Conservation (phyloP, 2,888 invertebrate genomes). For the Parasteatoda lunata region DNA sequence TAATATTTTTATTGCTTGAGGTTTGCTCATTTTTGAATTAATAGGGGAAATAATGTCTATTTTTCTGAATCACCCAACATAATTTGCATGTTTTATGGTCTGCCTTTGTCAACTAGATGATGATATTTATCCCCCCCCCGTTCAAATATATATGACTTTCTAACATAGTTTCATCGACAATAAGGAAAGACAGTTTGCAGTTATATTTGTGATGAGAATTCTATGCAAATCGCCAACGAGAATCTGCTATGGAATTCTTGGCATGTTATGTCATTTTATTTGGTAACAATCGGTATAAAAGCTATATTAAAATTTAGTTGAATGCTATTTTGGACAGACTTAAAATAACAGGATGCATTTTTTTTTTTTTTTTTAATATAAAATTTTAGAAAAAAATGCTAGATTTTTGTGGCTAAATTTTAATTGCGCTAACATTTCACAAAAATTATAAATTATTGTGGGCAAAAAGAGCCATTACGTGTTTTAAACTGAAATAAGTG, state of each 20-base stretch:
- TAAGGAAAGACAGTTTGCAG: conserved; percentile 31
- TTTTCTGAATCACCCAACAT: conserved; percentile 45
- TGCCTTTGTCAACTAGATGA: conserved; percentile 61
- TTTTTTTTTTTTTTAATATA: too few species aligned
- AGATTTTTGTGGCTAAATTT: too few species aligned
- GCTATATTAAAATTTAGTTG: too few species aligned
- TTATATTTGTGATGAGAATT: conserved; percentile 60
- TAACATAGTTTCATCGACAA: conserved; percentile 18
- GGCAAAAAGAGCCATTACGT: too few species aligned
- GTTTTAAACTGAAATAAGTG: too few species aligned
- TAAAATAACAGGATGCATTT: too few species aligned
- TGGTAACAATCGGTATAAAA: too few species aligned
- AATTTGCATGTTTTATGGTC: conserved; percentile 63
- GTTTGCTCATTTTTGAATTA: conserved; percentile 20
- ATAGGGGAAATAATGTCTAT: conserved; percentile 56
- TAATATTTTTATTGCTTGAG: conserved; percentile 52
- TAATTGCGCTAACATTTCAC: too few species aligned
- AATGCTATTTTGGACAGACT: too few species aligned
- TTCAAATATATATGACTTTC: conserved; percentile 37
- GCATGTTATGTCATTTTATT: too few species aligned
- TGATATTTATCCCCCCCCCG: conserved; percentile 18
- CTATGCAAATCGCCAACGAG: conserved; percentile 53
- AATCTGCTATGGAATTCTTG: neutral
- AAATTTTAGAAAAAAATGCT: too few species aligned
- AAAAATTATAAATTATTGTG: too few species aligned